Evolutionary conservation across 2,797 vertebrate species (phyloP), one percentile per base, ranked within the genome.

Genomic region (Hyperoplus immaculatus): DNA sequence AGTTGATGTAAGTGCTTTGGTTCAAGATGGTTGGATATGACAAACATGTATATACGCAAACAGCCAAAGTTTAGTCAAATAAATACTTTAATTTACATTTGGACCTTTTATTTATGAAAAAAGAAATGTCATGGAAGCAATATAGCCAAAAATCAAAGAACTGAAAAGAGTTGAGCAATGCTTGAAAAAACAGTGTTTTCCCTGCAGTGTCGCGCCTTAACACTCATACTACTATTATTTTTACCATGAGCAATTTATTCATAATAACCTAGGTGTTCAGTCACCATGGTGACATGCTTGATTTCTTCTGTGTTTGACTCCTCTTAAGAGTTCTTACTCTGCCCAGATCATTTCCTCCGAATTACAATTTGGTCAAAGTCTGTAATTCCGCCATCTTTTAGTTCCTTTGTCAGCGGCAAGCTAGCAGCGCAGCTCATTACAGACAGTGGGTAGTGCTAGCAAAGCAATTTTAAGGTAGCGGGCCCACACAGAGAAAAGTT

Each of bases 391-490:
- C 59, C 70, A 70, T 71, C 78, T 87, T 67, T 78, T 86, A 68
- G 64, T 83, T 78, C 71, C 61, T 77, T 83, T 78, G 72, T 76
- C 84, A 86, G 77, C 66, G 58, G 50, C 36, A 21, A 75, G 80
- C 75, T 14, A 65, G 61, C 50, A 18, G 84, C 83, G 11, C 69
- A 56, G 84, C 83, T 90, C 85, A 87, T 92, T 88, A 89, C 78
- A 73, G 46, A 4, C 61, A 2, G 66, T 16, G 21, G 62, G 68
- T 72, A 80, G 69, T 75, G 75, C 77, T 54, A 46, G 56, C 46
- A 6, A 82, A 89, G 84, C 79, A 62, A 21, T 82, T 78, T 79
- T 64, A 80, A 42, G 29, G 68, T 56, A 45, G 4, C 60, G 0
- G 43, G 53, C 29, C 29, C 70, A 64, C 62, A 21, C 69, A 15